Evolutionary conservation across 2,888 invertebrate genomes (phyloP).

Genomic region (Leptinotarsa juncta): DNA sequence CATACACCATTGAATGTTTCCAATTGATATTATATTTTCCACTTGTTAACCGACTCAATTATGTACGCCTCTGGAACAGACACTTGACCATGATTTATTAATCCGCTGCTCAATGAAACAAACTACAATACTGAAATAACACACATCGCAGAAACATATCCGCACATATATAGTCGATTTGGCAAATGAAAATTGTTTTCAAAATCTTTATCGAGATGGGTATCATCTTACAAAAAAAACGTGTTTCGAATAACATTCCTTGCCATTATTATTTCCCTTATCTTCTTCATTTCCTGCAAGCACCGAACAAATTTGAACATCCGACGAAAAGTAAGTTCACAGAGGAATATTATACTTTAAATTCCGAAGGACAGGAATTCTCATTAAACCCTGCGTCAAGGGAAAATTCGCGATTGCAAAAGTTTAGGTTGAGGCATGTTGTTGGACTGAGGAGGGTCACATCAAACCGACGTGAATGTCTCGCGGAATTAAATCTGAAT

Average conservation of each 20-base stretch:
- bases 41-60: too few relatives aligned
- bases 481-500: slow-evolving; percentile 15
- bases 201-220: too few relatives aligned
- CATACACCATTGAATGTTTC: too few relatives aligned
- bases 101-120: too few relatives aligned
- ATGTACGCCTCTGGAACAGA: too few relatives aligned
- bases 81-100: too few relatives aligned
- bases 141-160: too few relatives aligned
- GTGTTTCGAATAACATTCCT: not conserved
- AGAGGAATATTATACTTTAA: slow-evolving; percentile 18
- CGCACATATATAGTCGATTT: too few relatives aligned
- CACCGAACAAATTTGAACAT: not conserved
- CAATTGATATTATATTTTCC: too few relatives aligned
- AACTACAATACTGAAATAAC: too few relatives aligned
- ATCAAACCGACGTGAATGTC: slow-evolving; percentile 11
- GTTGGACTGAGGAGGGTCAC: slow-evolving; percentile 20
- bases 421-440: slow-evolving; percentile 19
- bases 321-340: slow-evolving; percentile 11
- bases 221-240: not conserved
- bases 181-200: too few relatives aligned
- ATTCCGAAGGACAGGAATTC: slow-evolving; percentile 23
- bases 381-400: slow-evolving; percentile 21
- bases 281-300: not conserved
- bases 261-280: not conserved
- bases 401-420: slow-evolving; percentile 21